Base-by-base conservation (phyloP, 2,888 invertebrate species). In the Agonopterix alstromeriana region DNA sequence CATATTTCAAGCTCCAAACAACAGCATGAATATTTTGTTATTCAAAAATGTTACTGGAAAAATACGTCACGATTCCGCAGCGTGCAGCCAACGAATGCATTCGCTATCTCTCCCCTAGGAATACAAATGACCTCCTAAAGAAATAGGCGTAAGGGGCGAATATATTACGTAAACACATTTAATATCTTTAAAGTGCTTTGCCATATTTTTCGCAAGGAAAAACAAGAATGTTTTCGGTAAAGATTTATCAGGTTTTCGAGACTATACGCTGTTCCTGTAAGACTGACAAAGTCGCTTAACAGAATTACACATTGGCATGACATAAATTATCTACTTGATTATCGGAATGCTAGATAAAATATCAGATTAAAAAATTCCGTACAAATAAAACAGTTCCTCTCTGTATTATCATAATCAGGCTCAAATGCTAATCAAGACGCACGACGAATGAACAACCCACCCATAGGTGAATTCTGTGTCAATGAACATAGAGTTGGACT, bases 51-150 rank as follows among this genome's bases (percentile, higher is more conserved):
- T 66, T 61, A 55, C 60, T 58, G 60, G 58, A 68, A 70, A 73
- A 69, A 67, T 38, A n/a, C 38, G 38, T 38, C 38, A 38, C 38
- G 38, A 38, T n/a, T 38, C 38, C 38, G 5, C n/a, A n/a, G 38
- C 38, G n/a, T 76, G 56, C 63, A 61, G 43, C 53, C 56, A 63
- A 62, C 72, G 62, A 72, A 73, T 77, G 78, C 79, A 76, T 73
- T 67, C 67, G 58, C 62, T 67, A 63, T 67, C 63, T 63, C 61
- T 60, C 73, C 73, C 73, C 60, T 53, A 67, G 67, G 80, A 80
- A 80, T 80, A 80, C 78, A 79, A 80, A 80, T 78, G 61, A 64
- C 65, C 70, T 65, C 58, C 67, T 73, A 54, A 49, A 58, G 58
- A 68, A 58, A 63, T 73, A 71, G 73, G 70, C 67, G 67, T 56